These are phyloP conservation scores for Zapornia atra DNA, from an alignment of 2,113 vertebrate genomes.

Conservation along the genomic window DNA sequence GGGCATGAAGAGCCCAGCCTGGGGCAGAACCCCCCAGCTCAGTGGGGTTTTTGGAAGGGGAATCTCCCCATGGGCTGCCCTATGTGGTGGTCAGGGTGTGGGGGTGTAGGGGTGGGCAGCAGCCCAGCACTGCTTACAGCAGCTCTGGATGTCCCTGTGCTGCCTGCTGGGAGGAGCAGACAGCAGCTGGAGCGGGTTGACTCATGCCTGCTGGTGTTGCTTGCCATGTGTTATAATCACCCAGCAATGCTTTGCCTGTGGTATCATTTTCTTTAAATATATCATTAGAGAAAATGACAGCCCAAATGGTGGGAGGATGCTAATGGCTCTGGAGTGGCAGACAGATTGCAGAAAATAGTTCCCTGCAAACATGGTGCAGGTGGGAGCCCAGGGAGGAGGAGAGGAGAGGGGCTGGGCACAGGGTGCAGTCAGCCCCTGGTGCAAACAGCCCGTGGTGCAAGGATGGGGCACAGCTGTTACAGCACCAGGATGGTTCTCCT, in stretches of 20 bases:
- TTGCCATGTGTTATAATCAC: conserved; percentile 35
- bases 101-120: neutral
- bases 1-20: rapidly evolving
- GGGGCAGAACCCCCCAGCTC: neutral
- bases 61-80: neutral
- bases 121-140: rapidly evolving
- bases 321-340: conserved; percentile 46
- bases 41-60: neutral
- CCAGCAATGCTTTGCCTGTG: conserved; percentile 42
- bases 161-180: neutral
- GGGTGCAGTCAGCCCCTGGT: rapidly evolving
- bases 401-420: rapidly evolving
- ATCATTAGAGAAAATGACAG: conserved; percentile 67
- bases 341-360: conserved; percentile 33
- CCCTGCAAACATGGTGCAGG: neutral
- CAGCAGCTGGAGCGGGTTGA: conserved; percentile 15
- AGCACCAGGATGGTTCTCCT: neutral
- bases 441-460: rapidly evolving
- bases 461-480: rapidly evolving
- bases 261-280: conserved; percentile 65
- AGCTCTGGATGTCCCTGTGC: neutral
- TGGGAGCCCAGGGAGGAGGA: neutral
- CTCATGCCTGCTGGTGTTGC: conserved; percentile 1
- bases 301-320: conserved; percentile 50
- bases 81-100: neutral